Evolutionary conservation across 2,797 vertebrate species (phyloP).

Genomic region (Smutsia gigantea): DNA sequence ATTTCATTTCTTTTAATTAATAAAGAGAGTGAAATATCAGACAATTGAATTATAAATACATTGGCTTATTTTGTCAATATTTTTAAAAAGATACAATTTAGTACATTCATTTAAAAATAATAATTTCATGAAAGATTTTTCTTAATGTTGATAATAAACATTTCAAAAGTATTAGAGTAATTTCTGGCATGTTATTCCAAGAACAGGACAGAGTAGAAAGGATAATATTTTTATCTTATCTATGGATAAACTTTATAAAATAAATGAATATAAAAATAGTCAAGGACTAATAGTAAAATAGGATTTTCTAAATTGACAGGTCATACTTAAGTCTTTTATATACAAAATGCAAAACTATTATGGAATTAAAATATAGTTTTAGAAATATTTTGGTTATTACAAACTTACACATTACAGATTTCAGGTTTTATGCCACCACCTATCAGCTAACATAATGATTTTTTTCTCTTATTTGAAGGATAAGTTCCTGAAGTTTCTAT

Average conservation of each 20-base stretch:
- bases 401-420: neutral
- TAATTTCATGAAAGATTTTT: neutral
- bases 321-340: neutral
- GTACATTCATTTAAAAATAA: slow-evolving; percentile 39
- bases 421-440: neutral
- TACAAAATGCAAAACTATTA: neutral
- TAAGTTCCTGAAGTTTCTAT: neutral
- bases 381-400: neutral
- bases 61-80: slow-evolving; percentile 59
- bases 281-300: neutral
- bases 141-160: neutral
- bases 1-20: slow-evolving; percentile 36
- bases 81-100: slow-evolving; percentile 42
- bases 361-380: neutral
- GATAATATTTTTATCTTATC: neutral
- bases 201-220: neutral
- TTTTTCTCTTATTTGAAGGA: neutral
- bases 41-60: neutral
- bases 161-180: neutral
- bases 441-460: neutral
- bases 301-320: neutral
- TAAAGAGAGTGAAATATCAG: neutral
- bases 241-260: neutral
- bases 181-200: slow-evolving; percentile 4
- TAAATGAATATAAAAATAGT: neutral